Evolutionary conservation across 2,797 vertebrate genomes (phyloP).

Genomic region (Pithecia hirsuta): DNA sequence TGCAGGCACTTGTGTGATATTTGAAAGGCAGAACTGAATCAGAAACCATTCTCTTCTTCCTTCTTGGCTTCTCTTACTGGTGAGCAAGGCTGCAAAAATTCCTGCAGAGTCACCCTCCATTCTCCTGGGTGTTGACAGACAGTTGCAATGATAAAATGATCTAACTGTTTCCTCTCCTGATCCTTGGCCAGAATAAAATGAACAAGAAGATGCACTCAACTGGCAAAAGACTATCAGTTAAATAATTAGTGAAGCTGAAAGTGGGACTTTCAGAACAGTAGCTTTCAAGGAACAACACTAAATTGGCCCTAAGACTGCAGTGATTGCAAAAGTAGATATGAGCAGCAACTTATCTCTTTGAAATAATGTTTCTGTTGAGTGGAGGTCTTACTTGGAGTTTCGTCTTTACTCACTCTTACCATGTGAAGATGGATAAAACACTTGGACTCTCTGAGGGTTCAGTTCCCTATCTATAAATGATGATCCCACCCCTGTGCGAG

Average conservation of each 20-base stretch:
- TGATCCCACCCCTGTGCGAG: background rate
- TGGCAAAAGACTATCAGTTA: background rate
- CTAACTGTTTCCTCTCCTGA: background rate
- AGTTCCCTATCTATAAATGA: background rate
- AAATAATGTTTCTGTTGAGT: background rate
- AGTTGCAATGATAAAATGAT: background rate
- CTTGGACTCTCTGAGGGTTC: background rate
- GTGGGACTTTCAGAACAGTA: background rate
- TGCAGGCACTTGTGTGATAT: background rate
- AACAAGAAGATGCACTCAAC: background rate
- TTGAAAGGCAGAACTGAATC: background rate
- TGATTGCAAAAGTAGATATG: background rate
- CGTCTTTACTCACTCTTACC: background rate
- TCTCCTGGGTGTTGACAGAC: background rate
- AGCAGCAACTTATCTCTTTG: background rate
- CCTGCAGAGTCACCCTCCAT: rapidly evolving
- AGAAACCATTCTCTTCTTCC: background rate
- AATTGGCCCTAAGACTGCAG: background rate
- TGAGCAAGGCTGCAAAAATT: background rate
- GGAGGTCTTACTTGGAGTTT: background rate
- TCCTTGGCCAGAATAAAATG: background rate
- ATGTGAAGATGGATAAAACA: background rate
- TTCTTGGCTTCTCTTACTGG: background rate
- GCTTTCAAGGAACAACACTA: background rate
- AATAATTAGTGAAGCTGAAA: background rate